Conservation (phyloP, 1,140 invertebrate genomes). For the Pseudachorutes palmiensis region DNA sequence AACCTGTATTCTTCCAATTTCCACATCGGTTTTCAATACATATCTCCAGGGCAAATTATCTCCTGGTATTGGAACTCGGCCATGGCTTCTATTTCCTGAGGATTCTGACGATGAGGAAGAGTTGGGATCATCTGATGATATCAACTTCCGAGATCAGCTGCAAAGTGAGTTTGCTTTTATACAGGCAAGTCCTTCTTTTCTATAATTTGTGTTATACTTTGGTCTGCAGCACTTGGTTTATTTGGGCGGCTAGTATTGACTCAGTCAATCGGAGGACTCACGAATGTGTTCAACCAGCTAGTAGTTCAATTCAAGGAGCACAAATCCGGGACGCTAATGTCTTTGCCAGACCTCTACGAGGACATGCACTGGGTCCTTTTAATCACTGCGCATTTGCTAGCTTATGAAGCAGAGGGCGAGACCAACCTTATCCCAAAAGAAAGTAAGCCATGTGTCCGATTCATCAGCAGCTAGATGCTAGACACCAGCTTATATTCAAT, state of each 20-base stretch:
- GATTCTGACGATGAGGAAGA: background rate
- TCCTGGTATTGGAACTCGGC: slow-evolving; percentile 65
- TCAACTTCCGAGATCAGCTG: background rate
- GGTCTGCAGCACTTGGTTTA: slow-evolving; percentile 54
- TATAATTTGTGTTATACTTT: too few relatives aligned
- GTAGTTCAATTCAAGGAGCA: background rate
- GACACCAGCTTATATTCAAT: background rate
- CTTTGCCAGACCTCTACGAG: slow-evolving; percentile 60
- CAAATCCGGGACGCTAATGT: background rate
- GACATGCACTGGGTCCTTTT: slow-evolving; percentile 84
- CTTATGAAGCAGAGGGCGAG: slow-evolving; percentile 64
- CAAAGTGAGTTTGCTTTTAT: slow-evolving; percentile 40
- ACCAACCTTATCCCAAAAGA: slow-evolving; percentile 64
- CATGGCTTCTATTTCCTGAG: slow-evolving; percentile 45
- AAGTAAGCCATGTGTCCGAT: background rate
- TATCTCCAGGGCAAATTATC: slow-evolving; percentile 71
- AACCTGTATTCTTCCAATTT: slow-evolving; percentile 40
- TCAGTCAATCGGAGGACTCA: slow-evolving; percentile 21
- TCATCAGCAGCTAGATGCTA: background rate
- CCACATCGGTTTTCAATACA: slow-evolving; percentile 53
- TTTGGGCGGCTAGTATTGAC: slow-evolving; percentile 42
- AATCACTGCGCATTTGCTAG: slow-evolving; percentile 60
- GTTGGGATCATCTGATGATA: background rate
- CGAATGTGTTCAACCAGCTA: background rate
- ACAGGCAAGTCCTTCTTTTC: slow-evolving; percentile 56